Conservation (phyloP, 2,888 invertebrate species). For the Abscondita cerata region DNA sequence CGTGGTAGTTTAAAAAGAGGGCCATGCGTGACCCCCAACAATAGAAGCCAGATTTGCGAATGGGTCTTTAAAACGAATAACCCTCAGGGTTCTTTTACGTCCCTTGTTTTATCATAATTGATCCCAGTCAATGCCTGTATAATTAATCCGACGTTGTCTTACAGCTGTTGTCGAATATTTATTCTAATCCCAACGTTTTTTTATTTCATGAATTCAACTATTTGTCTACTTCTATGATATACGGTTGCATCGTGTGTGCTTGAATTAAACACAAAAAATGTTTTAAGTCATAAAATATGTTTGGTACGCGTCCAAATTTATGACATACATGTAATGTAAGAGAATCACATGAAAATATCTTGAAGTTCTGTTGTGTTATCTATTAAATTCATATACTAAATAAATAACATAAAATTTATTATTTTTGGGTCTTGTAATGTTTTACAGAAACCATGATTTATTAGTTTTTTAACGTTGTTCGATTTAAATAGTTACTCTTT, state of each 20-base stretch:
- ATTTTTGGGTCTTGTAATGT: too few species aligned
- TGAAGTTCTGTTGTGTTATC: too few species aligned
- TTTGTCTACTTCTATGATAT: background rate
- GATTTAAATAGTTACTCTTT: too few species aligned
- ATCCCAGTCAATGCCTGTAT: constrained; percentile 37
- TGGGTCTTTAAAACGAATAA: constrained; percentile 35
- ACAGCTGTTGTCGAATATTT: constrained; percentile 33
- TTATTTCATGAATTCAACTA: background rate
- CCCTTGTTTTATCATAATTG: constrained; percentile 37
- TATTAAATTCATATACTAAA: too few species aligned
- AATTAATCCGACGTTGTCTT: constrained; percentile 40
- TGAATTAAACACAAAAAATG: too few species aligned
- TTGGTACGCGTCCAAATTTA: too few species aligned
- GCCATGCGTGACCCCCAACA: constrained; percentile 51
- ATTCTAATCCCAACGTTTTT: constrained; percentile 23
- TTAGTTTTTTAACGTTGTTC: too few species aligned
- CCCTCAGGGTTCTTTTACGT: constrained; percentile 36
- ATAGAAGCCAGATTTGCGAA: constrained; percentile 49
- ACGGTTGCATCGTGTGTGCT: background rate
- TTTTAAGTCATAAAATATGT: too few species aligned
- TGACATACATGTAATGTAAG: too few species aligned
- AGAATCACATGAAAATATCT: too few species aligned
- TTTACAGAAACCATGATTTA: too few species aligned
- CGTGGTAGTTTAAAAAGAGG: constrained; percentile 28
- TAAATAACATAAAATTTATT: too few species aligned